A percentile compares a stretch with the other conserved stretches of the same genome.
Conservation (phyloP, 1,140 invertebrate species). For the Heliconius hewitsoni region DNA sequence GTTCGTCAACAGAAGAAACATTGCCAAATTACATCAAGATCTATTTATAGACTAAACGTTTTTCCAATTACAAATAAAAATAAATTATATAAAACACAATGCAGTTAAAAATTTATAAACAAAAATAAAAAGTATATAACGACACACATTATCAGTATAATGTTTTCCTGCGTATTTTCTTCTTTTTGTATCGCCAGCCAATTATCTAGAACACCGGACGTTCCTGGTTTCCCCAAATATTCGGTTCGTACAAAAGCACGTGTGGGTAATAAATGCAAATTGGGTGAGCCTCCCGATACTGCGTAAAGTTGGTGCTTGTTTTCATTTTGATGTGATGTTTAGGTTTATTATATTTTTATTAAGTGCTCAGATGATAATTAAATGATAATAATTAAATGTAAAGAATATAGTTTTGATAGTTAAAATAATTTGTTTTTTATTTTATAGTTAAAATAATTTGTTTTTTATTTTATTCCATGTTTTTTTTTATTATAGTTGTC, state of each 20-base stretch:
- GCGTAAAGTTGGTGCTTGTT: constrained; percentile 44
- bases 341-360: background rate
- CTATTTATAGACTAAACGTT: no score
- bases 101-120: no score
- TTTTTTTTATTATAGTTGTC: no score
- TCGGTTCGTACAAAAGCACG: constrained; percentile 45
- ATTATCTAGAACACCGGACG: constrained; percentile 40
- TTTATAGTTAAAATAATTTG: no score
- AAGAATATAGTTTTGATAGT: no score
- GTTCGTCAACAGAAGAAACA: no score
- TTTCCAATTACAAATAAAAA: no score
- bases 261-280: constrained; percentile 64
- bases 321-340: constrained; percentile 10
- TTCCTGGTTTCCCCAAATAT: constrained; percentile 50
- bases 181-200: constrained; percentile 38
- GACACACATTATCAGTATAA: constrained; percentile 4
- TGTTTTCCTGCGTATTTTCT: constrained; percentile 17
- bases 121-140: no score
- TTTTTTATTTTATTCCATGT: no score
- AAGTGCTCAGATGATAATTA: background rate
- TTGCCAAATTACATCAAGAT: no score
- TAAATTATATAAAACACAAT: no score
- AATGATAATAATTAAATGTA: background rate
- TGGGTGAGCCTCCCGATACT: constrained; percentile 51
- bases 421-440: no score